Conservation (phyloP, 2,113 vertebrate species). For the Hiodon alosoides region DNA sequence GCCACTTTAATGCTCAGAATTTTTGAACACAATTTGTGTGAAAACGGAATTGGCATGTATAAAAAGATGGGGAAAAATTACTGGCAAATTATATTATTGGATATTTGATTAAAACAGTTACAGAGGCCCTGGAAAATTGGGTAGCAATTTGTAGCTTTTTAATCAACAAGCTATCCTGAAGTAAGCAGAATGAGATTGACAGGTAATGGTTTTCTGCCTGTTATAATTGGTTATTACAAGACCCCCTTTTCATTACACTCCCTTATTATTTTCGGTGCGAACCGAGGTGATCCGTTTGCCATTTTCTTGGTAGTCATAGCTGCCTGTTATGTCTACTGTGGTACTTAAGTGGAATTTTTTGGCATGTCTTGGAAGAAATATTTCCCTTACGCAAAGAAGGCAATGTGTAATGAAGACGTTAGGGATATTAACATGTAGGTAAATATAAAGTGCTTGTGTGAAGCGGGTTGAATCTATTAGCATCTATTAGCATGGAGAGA, state of each 20-base stretch:
- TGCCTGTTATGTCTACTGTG: conserved; percentile 8
- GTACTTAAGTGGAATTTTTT: conserved; percentile 15
- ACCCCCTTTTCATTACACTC: conserved; percentile 17
- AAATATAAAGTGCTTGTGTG: too few relatives aligned
- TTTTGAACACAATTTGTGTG: not conserved
- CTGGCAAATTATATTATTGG: not conserved
- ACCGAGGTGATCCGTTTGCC: conserved; percentile 14
- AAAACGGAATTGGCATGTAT: not conserved
- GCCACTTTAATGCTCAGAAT: not conserved
- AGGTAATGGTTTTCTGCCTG: conserved; percentile 17
- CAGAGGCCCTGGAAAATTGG: conserved; percentile 9
- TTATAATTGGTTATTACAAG: conserved; percentile 1
- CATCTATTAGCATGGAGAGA: too few relatives aligned
- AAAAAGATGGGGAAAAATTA: not conserved
- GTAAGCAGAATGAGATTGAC: conserved; percentile 4
- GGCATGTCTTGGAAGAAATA: not conserved
- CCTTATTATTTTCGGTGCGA: conserved; percentile 7
- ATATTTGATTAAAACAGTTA: not conserved
- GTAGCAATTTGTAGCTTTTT: conserved; percentile 16
- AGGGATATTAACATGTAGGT: too few relatives aligned
- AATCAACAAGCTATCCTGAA: conserved; percentile 14
- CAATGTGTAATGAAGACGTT: not conserved
- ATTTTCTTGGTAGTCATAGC: not conserved
- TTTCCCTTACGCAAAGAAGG: not conserved
- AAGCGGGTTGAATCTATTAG: too few relatives aligned